Conservation (phyloP, 2,888 invertebrate genomes). For the Catocala nupta region DNA sequence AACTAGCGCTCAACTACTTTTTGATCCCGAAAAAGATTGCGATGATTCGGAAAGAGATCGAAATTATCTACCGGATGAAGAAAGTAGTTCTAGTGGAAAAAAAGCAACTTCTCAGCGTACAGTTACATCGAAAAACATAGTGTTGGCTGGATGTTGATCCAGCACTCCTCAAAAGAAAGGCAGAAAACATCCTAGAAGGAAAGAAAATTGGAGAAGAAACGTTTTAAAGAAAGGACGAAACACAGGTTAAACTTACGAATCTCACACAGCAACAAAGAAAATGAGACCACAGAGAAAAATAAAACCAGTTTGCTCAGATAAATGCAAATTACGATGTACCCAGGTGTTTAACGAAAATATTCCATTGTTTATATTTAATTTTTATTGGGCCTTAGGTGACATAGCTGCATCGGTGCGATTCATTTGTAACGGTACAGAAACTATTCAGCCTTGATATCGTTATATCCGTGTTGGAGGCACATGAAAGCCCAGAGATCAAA, state of each 20-base stretch:
- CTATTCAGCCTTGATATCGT: too few species aligned
- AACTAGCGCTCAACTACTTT: not conserved
- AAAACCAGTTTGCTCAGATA: too few species aligned
- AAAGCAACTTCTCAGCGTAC: not conserved
- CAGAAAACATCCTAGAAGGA: not conserved
- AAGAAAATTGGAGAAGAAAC: not conserved
- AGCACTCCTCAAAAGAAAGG: not conserved
- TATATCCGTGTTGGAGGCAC: slow-evolving; percentile 33
- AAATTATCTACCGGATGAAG: not conserved
- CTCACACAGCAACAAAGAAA: too few species aligned
- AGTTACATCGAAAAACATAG: not conserved
- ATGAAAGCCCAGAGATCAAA: slow-evolving; percentile 23
- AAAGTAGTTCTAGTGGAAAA: not conserved
- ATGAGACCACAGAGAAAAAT: too few species aligned
- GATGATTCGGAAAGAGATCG: not conserved
- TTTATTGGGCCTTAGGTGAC: not conserved
- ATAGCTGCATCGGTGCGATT: not conserved
- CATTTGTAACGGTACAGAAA: too few species aligned
- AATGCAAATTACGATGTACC: too few species aligned
- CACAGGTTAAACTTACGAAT: too few species aligned
- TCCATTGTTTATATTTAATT: not conserved
- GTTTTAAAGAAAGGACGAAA: not conserved
- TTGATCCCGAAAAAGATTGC: not conserved
- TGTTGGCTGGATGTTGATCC: not conserved
- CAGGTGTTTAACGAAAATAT: too few species aligned